Conservation (phyloP, 2,888 invertebrate genomes). For the Tuta absoluta region DNA sequence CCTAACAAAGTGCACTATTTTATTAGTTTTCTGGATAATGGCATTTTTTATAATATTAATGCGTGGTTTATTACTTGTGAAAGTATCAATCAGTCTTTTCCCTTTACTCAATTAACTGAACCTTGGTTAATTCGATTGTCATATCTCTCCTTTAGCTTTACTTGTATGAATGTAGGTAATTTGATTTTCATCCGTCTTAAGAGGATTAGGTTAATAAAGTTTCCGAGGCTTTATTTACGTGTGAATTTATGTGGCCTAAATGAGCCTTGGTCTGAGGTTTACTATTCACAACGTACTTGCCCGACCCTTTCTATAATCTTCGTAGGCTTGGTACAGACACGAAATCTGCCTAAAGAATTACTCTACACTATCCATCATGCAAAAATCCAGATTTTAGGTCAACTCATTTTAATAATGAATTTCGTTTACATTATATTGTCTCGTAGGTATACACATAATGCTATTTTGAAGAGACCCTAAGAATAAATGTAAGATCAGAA, state of each 20-base stretch:
- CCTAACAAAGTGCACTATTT: no score
- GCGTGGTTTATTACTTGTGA: no score
- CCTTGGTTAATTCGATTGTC: not conserved
- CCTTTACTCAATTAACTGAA: not conserved
- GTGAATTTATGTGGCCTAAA: not conserved
- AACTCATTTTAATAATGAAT: not conserved
- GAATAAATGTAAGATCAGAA: no score
- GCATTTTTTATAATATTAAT: no score
- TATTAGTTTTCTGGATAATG: no score
- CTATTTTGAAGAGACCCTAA: no score
- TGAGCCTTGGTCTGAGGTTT: not conserved
- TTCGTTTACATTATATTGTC: no score
- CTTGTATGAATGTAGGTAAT: not conserved
- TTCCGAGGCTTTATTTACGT: not conserved
- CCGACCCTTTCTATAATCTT: slow-evolving; percentile 5
- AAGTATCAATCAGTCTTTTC: no score
- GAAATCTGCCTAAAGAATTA: not conserved
- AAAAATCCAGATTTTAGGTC: not conserved
- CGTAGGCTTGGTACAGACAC: not conserved
- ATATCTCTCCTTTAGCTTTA: not conserved
- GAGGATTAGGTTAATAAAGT: not conserved
- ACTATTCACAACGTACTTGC: not conserved
- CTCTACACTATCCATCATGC: not conserved
- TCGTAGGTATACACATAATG: no score
- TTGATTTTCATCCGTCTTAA: not conserved